phyloP scores from a whole-genome alignment of 2,113 vertebrate species.

The Pachypanchax playfairii region DNA sequence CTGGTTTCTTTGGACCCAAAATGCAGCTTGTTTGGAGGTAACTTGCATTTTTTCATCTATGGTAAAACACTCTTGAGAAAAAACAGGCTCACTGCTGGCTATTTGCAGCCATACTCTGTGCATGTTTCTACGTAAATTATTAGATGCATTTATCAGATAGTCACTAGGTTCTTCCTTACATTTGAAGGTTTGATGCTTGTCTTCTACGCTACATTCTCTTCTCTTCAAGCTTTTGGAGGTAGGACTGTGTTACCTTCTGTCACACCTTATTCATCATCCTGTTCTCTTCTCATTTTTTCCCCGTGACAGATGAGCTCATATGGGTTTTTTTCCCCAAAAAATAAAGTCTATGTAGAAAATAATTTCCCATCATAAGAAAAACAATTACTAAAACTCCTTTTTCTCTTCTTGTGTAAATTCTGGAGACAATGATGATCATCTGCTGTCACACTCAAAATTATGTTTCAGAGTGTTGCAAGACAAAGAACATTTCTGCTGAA shows the following conservation, averaged over 20 bases:
- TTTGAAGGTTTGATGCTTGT: conserved; percentile 37
- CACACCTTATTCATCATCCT: not conserved
- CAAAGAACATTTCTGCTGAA: not conserved
- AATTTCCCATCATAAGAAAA: not conserved
- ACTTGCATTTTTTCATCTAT: not conserved
- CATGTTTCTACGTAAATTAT: not conserved
- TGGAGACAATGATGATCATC: not conserved
- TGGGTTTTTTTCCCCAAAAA: no score
- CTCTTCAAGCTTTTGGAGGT: conserved; percentile 5
- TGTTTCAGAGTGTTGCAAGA: conserved; percentile 13
- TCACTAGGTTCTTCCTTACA: conserved; percentile 1
- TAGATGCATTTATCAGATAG: not conserved
- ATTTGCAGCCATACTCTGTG: not conserved
- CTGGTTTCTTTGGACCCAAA: not conserved
- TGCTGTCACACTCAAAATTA: no score
- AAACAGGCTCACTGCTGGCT: not conserved
- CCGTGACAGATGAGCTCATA: not conserved
- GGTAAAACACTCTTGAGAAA: conserved; percentile 20
- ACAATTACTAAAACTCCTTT: no score
- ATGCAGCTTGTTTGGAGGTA: not conserved
- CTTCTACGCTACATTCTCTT: not conserved
- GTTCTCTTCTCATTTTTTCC: not conserved
- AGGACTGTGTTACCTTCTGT: not conserved
- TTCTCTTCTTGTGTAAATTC: not conserved
- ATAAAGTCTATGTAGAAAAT: not conserved